Base-by-base conservation (phyloP, 2,113 vertebrate species). In the Addax nasomaculatus region DNA sequence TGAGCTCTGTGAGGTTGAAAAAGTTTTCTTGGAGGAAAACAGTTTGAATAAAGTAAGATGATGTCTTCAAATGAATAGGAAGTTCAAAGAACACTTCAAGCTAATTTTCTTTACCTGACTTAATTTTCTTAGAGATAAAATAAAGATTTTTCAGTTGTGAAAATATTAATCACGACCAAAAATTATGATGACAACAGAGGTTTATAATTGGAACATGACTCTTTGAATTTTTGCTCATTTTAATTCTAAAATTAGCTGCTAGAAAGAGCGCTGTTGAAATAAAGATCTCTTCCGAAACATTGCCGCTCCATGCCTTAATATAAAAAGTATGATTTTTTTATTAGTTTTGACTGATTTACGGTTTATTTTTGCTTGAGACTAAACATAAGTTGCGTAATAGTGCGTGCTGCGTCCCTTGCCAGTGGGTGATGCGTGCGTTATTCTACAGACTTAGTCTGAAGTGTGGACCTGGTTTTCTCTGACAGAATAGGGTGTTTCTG, bases 361-460 rank as follows among this genome's bases (percentile, higher is more conserved):
- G 55, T 98, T 98, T 98, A 97, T 92, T 98, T 97, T 98, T 98
- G 96, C 97, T 93, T 93, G 97, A 98, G 98, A 98, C 97, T 98
- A 98, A 98, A 91, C 98, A 95, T 23, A 62, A 83, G 49, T 98
- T 98, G 97, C 3, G 4, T 89, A 80, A 97, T 87, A 36, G 76
- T 94, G 93, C 36, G 25, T 93, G 87, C 84, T 27, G 6, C 19
- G 8, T 39, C 96, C 47, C 92, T 84, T 98, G 97, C 97, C 96
- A 97, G 6, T 7, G 86, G 76, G 85, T 92, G 94, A 17, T 76
- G 86, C 90, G 13, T 97, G n/a, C 76, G 92, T 97, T 87, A 60
- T 85, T 94, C 49, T 14, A 80, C 90, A 92, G 89, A 36, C 91
- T 95, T 55, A 47, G 84, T 64, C 27, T 64, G 93, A 96, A 96